Percentiles rank a stretch among this genome's conserved stretches.
Evolutionary conservation across 2,797 vertebrate genomes (phyloP).

Genomic region (Synaphobranchus kaupii): DNA sequence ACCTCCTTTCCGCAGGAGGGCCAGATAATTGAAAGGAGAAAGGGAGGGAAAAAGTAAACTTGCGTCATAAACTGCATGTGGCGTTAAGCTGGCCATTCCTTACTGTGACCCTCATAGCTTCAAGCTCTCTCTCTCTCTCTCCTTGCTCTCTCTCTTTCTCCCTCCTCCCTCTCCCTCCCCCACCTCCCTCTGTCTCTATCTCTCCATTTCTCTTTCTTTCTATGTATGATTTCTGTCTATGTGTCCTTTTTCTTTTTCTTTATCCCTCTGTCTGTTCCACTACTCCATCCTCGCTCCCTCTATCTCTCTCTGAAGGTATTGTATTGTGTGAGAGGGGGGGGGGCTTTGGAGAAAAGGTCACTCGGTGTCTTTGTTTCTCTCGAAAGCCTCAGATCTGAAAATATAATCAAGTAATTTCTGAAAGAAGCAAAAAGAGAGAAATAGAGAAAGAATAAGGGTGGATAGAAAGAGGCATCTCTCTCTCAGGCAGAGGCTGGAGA

Average conservation of each 20-base stretch:
- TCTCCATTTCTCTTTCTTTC: not conserved
- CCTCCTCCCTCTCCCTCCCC: too few relatives aligned
- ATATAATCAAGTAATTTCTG: conserved; percentile 15
- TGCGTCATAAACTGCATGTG: not conserved
- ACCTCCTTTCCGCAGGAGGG: conserved; percentile 11
- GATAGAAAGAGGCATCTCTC: too few relatives aligned
- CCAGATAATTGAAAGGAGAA: conserved; percentile 25
- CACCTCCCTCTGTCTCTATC: not conserved
- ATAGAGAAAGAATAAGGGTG: not conserved
- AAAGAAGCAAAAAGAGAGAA: not conserved
- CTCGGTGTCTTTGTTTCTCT: conserved; percentile 9
- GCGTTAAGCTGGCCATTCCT: not conserved
- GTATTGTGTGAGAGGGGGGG: not conserved
- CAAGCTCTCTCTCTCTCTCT: not conserved
- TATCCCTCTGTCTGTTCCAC: not conserved
- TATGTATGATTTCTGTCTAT: not conserved
- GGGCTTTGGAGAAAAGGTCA: conserved; percentile 5
- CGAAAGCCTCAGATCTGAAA: not conserved
- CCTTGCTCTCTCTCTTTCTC: not conserved
- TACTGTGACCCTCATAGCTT: not conserved
- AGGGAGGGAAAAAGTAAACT: not conserved
- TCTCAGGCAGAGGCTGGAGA: not conserved
- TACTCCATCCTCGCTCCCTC: not conserved
- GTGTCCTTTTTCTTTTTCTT: not conserved
- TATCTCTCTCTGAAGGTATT: not conserved